These are phyloP conservation scores for Anarrhichthys ocellatus DNA, from an alignment of 2,113 vertebrate species.

Conservation along the genomic window DNA sequence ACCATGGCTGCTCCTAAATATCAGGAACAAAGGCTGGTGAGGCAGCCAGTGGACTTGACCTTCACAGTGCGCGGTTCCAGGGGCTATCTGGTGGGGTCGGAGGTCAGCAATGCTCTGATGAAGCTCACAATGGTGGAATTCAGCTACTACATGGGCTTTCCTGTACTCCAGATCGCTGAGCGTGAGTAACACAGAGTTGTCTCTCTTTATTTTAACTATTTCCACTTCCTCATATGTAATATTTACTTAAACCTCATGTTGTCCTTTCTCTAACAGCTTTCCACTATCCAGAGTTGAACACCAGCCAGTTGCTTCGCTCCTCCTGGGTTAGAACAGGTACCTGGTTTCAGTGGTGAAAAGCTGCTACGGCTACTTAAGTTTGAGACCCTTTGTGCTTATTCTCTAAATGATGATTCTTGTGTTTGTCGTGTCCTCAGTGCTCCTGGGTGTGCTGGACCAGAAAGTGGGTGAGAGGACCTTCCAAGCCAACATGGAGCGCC, in stretches of 20 bases:
- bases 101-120: slow-evolving; percentile 90
- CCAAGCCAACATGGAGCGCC: slow-evolving; percentile 92
- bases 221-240: not conserved
- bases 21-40: slow-evolving; percentile 71
- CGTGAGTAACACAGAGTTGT: slow-evolving; percentile 85
- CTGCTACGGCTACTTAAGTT: not conserved
- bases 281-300: slow-evolving; percentile 94
- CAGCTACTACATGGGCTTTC: slow-evolving; percentile 96
- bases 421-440: slow-evolving; percentile 68
- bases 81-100: slow-evolving; percentile 88
- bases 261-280: slow-evolving; percentile 84
- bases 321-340: slow-evolving; percentile 98
- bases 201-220: not conserved
- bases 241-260: not conserved
- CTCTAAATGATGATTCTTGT: not conserved
- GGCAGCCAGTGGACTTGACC: slow-evolving; percentile 89
- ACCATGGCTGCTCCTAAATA: slow-evolving; percentile 77
- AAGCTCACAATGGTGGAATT: slow-evolving; percentile 93
- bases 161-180: slow-evolving; percentile 95
- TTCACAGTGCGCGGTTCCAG: slow-evolving; percentile 83
- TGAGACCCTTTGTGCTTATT: not conserved
- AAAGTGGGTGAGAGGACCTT: slow-evolving; percentile 89
- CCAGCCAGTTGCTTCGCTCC: slow-evolving; percentile 91
- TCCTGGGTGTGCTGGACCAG: slow-evolving; percentile 90
- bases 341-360: not conserved